Percentiles rank a stretch among this genome's conserved stretches.
Conservation (phyloP, 2,113 vertebrate genomes). For the Embiotoca jacksoni region DNA sequence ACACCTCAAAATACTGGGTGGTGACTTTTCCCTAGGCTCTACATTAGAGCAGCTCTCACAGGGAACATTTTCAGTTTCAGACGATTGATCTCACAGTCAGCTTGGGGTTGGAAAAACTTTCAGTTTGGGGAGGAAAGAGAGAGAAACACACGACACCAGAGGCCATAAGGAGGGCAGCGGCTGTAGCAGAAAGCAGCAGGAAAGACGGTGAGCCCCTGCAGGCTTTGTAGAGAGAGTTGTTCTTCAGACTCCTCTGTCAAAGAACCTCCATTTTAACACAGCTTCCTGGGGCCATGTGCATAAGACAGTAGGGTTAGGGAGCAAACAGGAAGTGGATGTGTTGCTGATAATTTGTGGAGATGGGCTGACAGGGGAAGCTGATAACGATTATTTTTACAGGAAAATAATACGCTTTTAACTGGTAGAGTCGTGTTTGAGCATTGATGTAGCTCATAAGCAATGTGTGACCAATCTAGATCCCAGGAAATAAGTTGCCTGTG, state of each 20-base stretch:
- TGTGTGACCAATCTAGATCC: not conserved
- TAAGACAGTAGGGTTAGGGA: not conserved
- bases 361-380: slow-evolving; percentile 19
- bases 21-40: slow-evolving; percentile 17
- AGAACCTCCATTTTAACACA: slow-evolving; percentile 24
- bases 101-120: slow-evolving; percentile 9
- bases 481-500: not conserved
- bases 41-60: slow-evolving; percentile 25
- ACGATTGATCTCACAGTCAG: slow-evolving; percentile 26
- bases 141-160: slow-evolving; percentile 4
- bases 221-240: slow-evolving; percentile 5
- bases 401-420: not conserved
- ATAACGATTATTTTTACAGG: slow-evolving; percentile 38
- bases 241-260: not conserved
- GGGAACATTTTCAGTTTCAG: not conserved
- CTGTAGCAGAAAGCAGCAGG: slow-evolving; percentile 9
- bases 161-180: slow-evolving; percentile 20
- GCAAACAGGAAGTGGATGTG: slow-evolving; percentile 62
- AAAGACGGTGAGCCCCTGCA: not conserved
- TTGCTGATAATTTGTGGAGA: slow-evolving; percentile 56
- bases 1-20: not conserved
- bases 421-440: not conserved
- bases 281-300: slow-evolving; percentile 34
- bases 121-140: not conserved
- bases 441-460: not conserved